These are phyloP conservation scores for Didymodactylos carnosus DNA, from an alignment of 2,888 invertebrate species.

Conservation along the genomic window DNA sequence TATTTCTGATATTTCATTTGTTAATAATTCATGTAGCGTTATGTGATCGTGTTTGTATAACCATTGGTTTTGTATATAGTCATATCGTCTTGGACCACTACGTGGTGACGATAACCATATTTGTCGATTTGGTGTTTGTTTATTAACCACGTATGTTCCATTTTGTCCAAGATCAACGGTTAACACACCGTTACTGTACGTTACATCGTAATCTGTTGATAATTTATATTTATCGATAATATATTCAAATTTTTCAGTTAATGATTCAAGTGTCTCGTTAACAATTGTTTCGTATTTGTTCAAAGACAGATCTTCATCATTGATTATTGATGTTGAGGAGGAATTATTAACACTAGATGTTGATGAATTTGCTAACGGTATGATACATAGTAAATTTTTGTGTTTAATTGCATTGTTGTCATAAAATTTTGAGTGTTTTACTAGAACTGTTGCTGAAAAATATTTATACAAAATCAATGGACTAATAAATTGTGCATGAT, in stretches of 20 bases:
- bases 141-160: constrained; percentile 78
- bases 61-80: constrained; percentile 6
- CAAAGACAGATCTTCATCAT: background rate
- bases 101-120: constrained; percentile 91
- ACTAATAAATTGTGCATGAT: no score
- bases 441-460: no score
- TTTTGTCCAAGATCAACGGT: constrained; percentile 14
- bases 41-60: constrained; percentile 10
- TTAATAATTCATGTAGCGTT: constrained; percentile 3
- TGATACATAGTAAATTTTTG: background rate
- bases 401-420: no score
- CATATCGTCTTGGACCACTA: constrained; percentile 36
- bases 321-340: background rate
- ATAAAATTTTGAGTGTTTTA: no score
- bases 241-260: constrained; percentile 70
- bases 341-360: constrained; percentile 55
- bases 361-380: constrained; percentile 16
- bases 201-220: constrained; percentile 15
- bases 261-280: constrained; percentile 63
- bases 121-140: constrained; percentile 85
- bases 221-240: constrained; percentile 51
- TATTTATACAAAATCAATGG: no score
- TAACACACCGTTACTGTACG: constrained; percentile 18
- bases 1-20: constrained; percentile 1
- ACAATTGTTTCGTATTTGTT: constrained; percentile 53